phyloP scores from a whole-genome alignment of 1,140 invertebrate genomes.

The Tetramorium parvispinum region DNA sequence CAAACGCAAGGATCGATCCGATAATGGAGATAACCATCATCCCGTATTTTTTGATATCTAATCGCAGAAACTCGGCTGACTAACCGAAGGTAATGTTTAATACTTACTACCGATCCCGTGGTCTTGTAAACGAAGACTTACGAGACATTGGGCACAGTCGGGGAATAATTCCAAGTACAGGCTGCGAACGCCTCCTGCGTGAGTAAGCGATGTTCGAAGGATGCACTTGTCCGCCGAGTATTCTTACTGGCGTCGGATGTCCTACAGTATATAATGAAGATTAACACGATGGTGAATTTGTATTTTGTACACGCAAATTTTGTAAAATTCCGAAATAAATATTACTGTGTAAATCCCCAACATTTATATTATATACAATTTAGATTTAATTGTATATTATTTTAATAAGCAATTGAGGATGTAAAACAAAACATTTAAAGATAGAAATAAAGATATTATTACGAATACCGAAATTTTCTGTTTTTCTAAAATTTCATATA shows the following conservation, averaged over 20 bases:
- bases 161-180: neutral
- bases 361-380: neutral
- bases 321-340: neutral
- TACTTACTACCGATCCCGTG: slow-evolving; percentile 62
- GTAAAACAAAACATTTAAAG: neutral
- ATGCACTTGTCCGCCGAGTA: slow-evolving; percentile 43
- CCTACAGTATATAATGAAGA: slow-evolving; percentile 30
- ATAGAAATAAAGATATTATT: neutral
- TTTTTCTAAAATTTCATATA: neutral
- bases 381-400: neutral
- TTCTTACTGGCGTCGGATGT: slow-evolving; percentile 35
- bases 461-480: neutral
- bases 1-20: slow-evolving; percentile 59
- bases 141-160: slow-evolving; percentile 48
- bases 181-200: slow-evolving; percentile 1
- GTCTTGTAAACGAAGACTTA: slow-evolving; percentile 69
- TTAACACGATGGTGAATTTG: neutral
- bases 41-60: slow-evolving; percentile 51
- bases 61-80: slow-evolving; percentile 61
- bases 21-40: slow-evolving; percentile 68
- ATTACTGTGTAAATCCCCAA: neutral
- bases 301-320: neutral
- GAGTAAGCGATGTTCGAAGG: slow-evolving; percentile 44
- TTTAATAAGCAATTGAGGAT: neutral
- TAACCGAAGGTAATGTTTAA: slow-evolving; percentile 63